Evolutionary conservation across 2,113 vertebrate species (phyloP).

Genomic region (Paramisgurnus dabryanus): DNA sequence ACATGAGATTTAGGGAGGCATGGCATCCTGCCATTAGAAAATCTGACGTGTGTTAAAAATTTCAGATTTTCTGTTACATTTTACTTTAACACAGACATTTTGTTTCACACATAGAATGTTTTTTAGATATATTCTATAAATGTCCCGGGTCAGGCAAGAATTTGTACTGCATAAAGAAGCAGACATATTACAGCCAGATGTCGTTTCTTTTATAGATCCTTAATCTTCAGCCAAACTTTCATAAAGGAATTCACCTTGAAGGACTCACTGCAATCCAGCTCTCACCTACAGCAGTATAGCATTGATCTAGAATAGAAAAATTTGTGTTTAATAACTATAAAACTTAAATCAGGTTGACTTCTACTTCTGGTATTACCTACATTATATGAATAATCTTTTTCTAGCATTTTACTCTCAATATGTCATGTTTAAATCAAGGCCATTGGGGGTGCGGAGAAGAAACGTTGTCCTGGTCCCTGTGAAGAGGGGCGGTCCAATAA

Average conservation of each 20-base stretch:
- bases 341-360: too few species aligned
- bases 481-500: too few species aligned
- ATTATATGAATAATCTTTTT: too few species aligned
- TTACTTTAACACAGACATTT: neutral
- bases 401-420: too few species aligned
- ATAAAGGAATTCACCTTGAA: constrained; percentile 58
- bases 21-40: too few species aligned
- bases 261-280: constrained; percentile 47
- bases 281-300: neutral
- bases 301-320: neutral
- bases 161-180: constrained; percentile 6
- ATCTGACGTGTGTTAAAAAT: too few species aligned
- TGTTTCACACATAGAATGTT: neutral
- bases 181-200: constrained; percentile 68
- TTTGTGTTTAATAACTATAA: neutral
- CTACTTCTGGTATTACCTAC: too few species aligned
- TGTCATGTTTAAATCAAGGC: too few species aligned
- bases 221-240: constrained; percentile 67
- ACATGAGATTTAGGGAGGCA: too few species aligned
- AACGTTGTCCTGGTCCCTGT: too few species aligned
- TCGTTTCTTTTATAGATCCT: constrained; percentile 51
- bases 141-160: neutral
- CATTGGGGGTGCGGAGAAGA: too few species aligned
- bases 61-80: too few species aligned
- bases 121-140: neutral